A percentile compares a stretch with the other conserved stretches of the same genome.
Evolutionary conservation across 23 tunicate species (phyloP).

Genomic region (Oikopleura vanhoeffeni): DNA sequence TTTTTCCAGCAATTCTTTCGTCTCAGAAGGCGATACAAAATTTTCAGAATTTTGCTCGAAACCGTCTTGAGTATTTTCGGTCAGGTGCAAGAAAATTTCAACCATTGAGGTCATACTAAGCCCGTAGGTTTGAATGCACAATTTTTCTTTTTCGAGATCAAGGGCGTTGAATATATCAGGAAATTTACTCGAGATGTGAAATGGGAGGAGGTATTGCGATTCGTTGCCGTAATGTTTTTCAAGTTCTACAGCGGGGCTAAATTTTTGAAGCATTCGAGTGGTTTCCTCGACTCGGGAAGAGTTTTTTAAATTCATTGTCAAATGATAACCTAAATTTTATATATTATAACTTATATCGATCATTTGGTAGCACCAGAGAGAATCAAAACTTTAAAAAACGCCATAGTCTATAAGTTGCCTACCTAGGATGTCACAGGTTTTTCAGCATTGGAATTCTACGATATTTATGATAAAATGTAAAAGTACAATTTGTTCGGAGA

Average conservation of each 20-base stretch:
- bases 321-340: too few species aligned
- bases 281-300: background rate
- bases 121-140: background rate
- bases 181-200: background rate
- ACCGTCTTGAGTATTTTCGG: background rate
- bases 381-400: too few species aligned
- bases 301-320: background rate
- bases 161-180: background rate
- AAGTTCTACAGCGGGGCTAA: background rate
- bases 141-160: background rate
- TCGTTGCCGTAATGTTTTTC: background rate
- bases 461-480: too few species aligned
- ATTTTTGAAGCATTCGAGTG: slow-evolving; percentile 16
- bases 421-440: too few species aligned
- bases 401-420: too few species aligned
- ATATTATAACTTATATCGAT: too few species aligned
- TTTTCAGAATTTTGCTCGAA: too few species aligned
- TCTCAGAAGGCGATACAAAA: too few species aligned
- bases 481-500: too few species aligned
- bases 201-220: background rate
- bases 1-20: too few species aligned
- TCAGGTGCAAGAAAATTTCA: background rate
- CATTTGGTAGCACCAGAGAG: too few species aligned
- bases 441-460: too few species aligned
- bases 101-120: background rate